Evolutionary conservation across 2,797 vertebrate species (phyloP), one percentile per base, ranked within the genome.

Genomic region (Macrochelys suwanniensis): DNA sequence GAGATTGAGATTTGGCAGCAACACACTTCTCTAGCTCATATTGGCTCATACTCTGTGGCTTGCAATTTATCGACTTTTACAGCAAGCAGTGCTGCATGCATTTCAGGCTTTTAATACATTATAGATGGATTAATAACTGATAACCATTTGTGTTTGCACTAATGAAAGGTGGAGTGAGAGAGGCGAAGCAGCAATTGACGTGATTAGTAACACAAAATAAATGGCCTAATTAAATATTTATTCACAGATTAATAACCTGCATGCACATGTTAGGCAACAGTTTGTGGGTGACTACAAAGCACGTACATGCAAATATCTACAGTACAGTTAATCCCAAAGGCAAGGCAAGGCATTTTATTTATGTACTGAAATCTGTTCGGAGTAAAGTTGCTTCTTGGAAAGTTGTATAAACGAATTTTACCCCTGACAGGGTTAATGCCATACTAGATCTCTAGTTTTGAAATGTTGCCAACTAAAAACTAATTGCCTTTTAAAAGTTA

Each of bases 141-240:
- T 97, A 97, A 97, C 97, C 96, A 94, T 96, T 97, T 96, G 54
- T 26, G 95, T 97, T 97, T 97, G 96, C 97, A 96, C 91, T 97
- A 95, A 90, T 89, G 96, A 95, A 65, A 93, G 54, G 65, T 49
- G 81, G 50, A 96, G 94, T 95, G 96, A 97, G 96, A 95, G 95
- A 97, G 97, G 96, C 5, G 96, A 97, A 97, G 92, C 96, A 96
- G 96, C 96, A 97, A 96, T 96, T 97, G 95, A 97, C 95, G 97
- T 98, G 97, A 98, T 98, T 97, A 97, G 96, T 96, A 97, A 97
- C 95, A 96, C 96, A 97, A 71, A 93, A 97, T 97, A 97, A 97
- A 91, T 94, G 95, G 95, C 96, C 97, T 97, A 97, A 97, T 98
- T 97, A 98, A 98, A 97, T 97, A 98, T 97, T 97, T 97, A 97